Base-by-base conservation (phyloP, 2,113 vertebrate species). In the Hypomesus transpacificus region DNA sequence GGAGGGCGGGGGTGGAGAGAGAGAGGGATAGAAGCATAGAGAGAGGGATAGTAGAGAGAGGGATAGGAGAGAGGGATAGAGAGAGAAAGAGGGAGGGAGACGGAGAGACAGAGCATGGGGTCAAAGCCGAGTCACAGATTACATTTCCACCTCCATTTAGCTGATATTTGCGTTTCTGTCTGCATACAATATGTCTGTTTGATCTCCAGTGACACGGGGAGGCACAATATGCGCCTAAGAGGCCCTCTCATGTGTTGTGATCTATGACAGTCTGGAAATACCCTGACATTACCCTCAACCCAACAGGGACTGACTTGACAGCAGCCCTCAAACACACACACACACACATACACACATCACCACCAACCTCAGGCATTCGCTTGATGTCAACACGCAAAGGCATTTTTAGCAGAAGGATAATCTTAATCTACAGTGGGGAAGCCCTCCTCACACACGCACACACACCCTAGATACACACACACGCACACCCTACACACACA, bases 91-190 rank as follows among this genome's bases (percentile, higher is more conserved):
- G n/a, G 54, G 16, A 56, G 54, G 54, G 54, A 18, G 16, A 64
- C 16, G 39, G 17, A 4, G 16, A 64, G 62, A 20, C 17, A n/a
- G 16, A 64, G 31, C 31, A 64, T 11, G 54, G 54, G 62, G 62
- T 8, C 28, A 16, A n/a, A 75, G 71, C 78, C 73, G 65, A 76
- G 70, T 39, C 63, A 26, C 60, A 74, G 81, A 82, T 82, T 73
- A 69, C 58, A 82, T 89, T 86, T 79, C 81, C 66, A 83, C 87
- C 84, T 84, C 76, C 73, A 85, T 89, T 88, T 84, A 77, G 75
- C 68, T 84, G 75, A 88, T 87, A 85, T 87, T 83, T 89, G 81
- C 84, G 84, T 85, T 83, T 82, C 75, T 82, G 82, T 84, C 82
- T 80, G 66, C 68, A 54, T 78, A 81, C 68, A 50, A 70, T 76